Evolutionary conservation across 2,888 invertebrate genomes (phyloP).

Genomic region (Uropetala carovei): DNA sequence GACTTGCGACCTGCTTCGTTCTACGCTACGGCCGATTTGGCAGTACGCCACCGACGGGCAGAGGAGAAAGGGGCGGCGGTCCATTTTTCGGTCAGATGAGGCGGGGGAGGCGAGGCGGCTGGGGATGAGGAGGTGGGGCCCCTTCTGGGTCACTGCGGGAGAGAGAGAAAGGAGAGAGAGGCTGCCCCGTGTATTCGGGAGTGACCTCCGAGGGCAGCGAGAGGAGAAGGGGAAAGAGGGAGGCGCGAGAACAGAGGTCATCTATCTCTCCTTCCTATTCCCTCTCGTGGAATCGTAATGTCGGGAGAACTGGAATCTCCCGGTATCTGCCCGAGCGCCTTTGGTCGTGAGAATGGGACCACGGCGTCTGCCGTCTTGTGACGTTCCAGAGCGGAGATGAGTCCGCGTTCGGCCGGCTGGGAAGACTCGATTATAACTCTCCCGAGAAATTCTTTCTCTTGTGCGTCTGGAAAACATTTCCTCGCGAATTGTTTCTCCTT

Average conservation of each 20-base stretch:
- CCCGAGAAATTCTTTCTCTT: not conserved
- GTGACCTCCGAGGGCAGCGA: not conserved
- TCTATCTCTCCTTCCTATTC: not conserved
- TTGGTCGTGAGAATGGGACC: constrained; percentile 23
- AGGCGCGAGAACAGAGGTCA: not conserved
- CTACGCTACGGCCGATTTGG: too few relatives aligned
- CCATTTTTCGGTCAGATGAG: too few relatives aligned
- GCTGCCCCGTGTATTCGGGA: not conserved
- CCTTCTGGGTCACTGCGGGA: not conserved
- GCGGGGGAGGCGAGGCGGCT: not conserved
- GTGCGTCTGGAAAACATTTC: not conserved
- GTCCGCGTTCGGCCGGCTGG: not conserved
- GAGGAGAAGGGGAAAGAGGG: not conserved
- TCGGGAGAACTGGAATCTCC: not conserved
- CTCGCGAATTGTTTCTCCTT: not conserved
- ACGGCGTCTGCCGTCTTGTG: not conserved
- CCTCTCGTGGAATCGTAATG: not conserved
- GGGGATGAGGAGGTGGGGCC: not conserved
- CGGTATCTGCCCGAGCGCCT: not conserved
- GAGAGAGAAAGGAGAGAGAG: not conserved
- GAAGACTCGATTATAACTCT: not conserved
- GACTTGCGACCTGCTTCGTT: too few relatives aligned
- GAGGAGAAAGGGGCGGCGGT: too few relatives aligned
- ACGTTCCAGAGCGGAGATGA: too few relatives aligned
- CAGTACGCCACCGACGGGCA: too few relatives aligned